phyloP scores from a whole-genome alignment of 2,888 invertebrate genomes.

The Caenorhabditis sp. region DNA sequence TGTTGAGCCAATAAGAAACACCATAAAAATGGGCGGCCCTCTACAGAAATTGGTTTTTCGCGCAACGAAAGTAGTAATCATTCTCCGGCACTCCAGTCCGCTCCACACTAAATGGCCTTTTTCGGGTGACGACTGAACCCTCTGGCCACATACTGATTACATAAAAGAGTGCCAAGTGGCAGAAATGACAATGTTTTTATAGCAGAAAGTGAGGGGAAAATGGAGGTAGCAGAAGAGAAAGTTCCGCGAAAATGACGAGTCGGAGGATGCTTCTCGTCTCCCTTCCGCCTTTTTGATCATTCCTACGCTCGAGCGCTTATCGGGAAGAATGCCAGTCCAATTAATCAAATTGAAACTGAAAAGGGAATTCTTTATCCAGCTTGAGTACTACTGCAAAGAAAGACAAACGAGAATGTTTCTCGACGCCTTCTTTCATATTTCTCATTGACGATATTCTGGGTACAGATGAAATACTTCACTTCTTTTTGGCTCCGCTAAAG shows the following conservation, averaged over 20 bases:
- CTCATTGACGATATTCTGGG: too few relatives aligned
- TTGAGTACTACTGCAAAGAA: too few relatives aligned
- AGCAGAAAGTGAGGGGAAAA: background rate
- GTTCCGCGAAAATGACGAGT: constrained; percentile 4
- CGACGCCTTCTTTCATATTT: too few relatives aligned
- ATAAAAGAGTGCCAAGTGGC: too few relatives aligned
- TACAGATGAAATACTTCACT: too few relatives aligned
- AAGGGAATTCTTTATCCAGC: too few relatives aligned
- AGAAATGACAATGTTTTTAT: too few relatives aligned
- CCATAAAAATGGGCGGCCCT: constrained; percentile 31
- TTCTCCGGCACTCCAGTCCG: background rate
- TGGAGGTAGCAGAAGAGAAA: too few relatives aligned
- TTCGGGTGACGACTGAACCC: too few relatives aligned
- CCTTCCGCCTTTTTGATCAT: background rate
- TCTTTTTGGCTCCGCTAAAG: too few relatives aligned
- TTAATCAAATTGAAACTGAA: background rate
- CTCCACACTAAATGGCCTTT: constrained; percentile 23
- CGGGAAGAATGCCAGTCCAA: background rate
- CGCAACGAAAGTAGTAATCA: constrained; percentile 29
- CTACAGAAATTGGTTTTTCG: constrained; percentile 38
- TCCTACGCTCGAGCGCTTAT: background rate
- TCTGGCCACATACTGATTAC: too few relatives aligned
- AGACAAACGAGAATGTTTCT: too few relatives aligned
- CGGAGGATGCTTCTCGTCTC: background rate
- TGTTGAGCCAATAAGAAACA: constrained; percentile 44